Percentiles rank a stretch among this genome's conserved stretches.
These are phyloP conservation scores for Rhynchopsitta pachyrhyncha DNA, from an alignment of 2,113 vertebrate species.

Conservation along the genomic window DNA sequence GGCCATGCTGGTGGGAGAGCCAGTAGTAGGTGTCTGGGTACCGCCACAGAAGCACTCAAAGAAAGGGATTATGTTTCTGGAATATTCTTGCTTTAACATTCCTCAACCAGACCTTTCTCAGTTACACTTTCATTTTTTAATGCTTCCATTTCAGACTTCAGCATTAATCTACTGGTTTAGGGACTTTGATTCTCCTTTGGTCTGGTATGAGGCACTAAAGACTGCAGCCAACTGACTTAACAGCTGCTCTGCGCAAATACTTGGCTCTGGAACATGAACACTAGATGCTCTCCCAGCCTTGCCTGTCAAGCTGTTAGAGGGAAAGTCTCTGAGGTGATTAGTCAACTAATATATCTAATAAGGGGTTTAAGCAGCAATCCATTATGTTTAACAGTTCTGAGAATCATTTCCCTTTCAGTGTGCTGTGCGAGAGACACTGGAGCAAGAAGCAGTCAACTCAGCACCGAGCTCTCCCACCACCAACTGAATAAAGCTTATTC, in stretches of 20 bases:
- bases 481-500: not conserved
- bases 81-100: constrained; percentile 38
- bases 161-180: constrained; percentile 43
- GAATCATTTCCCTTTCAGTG: not conserved
- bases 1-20: not conserved
- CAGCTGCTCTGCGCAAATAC: constrained; percentile 31
- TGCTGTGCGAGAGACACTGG: accelerated
- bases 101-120: not conserved
- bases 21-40: no score
- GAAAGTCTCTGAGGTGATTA: constrained; percentile 44
- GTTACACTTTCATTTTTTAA: constrained; percentile 45
- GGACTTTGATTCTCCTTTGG: constrained; percentile 29
- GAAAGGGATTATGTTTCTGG: not conserved
- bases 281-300: not conserved
- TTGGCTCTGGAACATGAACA: not conserved
- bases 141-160: constrained; percentile 15
- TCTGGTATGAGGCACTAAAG: not conserved
- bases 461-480: not conserved
- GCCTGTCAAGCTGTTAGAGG: not conserved
- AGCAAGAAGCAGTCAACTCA: not conserved
- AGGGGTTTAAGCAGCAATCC: constrained; percentile 29
- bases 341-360: constrained; percentile 34
- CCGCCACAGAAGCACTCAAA: not conserved
- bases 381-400: constrained; percentile 40
- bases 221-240: not conserved